A percentile compares a stretch with the other conserved stretches of the same genome.
These are phyloP conservation scores for Polia nebulosa DNA, from an alignment of 2,888 invertebrate species.

Conservation along the genomic window DNA sequence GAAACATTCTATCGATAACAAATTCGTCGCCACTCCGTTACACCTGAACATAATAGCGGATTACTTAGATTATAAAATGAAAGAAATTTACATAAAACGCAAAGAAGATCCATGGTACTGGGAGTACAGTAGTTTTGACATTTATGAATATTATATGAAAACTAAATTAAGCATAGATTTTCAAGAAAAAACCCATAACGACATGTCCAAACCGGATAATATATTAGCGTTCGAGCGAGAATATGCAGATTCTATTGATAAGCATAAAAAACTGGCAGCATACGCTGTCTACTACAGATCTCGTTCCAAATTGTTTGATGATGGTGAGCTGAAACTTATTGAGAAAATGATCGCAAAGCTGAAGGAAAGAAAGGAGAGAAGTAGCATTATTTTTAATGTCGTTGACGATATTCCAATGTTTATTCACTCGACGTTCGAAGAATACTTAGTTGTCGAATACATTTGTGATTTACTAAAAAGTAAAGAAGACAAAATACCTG, in stretches of 20 bases:
- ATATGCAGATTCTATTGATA: background rate
- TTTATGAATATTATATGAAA: conserved; percentile 4
- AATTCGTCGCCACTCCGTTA: conserved; percentile 12
- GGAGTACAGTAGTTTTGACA: background rate
- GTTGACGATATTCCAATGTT: conserved; percentile 4
- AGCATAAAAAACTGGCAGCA: conserved; percentile 9
- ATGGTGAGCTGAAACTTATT: background rate
- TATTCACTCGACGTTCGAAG: conserved; percentile 1
- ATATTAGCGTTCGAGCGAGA: background rate
- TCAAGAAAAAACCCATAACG: conserved; percentile 8
- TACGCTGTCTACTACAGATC: background rate
- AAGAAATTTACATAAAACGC: background rate
- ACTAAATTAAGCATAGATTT: conserved; percentile 4
- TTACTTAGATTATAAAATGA: conserved; percentile 27
- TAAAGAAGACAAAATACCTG: background rate
- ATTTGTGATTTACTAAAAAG: conserved; percentile 11
- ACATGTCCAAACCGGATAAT: conserved; percentile 16
- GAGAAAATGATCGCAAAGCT: background rate
- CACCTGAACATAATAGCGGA: conserved; percentile 32
- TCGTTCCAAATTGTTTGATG: background rate
- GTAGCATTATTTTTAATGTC: background rate
- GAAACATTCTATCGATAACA: background rate
- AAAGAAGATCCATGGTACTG: background rate
- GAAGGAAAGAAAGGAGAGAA: conserved; percentile 2
- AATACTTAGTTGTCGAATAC: conserved; percentile 17